phyloP scores from a whole-genome alignment of 2,888 invertebrate species.

The Sipunculus nudus region DNA sequence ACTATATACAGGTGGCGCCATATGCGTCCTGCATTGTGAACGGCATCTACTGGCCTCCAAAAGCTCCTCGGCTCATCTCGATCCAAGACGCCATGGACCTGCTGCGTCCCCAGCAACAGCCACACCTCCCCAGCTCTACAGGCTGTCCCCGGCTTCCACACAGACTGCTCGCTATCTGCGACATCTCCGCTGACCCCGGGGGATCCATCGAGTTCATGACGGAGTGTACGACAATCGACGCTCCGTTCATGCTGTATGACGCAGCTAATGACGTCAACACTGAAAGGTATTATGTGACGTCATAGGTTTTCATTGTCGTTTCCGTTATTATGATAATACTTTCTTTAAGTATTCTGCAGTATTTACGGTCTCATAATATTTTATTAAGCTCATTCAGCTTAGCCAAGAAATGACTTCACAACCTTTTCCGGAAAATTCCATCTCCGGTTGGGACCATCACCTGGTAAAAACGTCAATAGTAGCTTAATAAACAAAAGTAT shows the following conservation, averaged over 20 bases:
- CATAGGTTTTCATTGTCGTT: too few species aligned
- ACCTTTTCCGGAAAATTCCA: too few species aligned
- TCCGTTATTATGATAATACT: too few species aligned
- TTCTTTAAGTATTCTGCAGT: too few species aligned
- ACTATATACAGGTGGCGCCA: constrained; percentile 88
- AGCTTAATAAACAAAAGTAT: too few species aligned
- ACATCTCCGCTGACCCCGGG: constrained; percentile 98
- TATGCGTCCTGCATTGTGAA: constrained; percentile 97
- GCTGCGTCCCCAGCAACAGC: constrained; percentile 77
- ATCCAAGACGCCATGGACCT: constrained; percentile 98
- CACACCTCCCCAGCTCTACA: constrained; percentile 84
- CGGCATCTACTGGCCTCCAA: constrained; percentile 98
- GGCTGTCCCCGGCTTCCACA: constrained; percentile 64
- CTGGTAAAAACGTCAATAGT: too few species aligned
- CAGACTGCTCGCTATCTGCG: constrained; percentile 90
- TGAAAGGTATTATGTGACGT: constrained; percentile 84
- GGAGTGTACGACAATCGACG: constrained; percentile 99
- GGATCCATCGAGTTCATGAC: constrained; percentile 99
- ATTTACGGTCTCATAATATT: too few species aligned
- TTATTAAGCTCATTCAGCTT: too few species aligned
- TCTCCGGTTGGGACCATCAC: too few species aligned
- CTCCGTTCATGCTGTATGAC: constrained; percentile 98
- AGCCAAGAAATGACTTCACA: too few species aligned
- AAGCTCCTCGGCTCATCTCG: constrained; percentile 93
- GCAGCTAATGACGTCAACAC: constrained; percentile 97